Conservation (phyloP, 2,888 invertebrate genomes). For the Andrena camellia region DNA sequence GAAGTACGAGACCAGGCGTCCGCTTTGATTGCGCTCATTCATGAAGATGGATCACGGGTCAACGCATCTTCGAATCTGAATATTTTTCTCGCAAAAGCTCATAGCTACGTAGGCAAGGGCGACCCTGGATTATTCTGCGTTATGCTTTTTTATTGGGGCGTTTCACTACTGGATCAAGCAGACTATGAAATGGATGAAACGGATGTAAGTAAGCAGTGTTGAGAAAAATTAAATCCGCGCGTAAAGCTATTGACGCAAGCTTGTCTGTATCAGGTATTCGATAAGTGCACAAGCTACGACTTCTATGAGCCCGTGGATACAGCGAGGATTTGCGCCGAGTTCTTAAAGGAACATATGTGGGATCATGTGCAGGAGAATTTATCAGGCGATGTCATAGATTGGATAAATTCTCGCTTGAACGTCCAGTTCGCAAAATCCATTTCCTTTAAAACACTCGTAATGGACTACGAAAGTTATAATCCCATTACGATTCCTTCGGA, state of each 20-base stretch:
- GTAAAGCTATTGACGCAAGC: background rate
- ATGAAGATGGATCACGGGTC: background rate
- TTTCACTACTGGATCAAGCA: constrained; percentile 72
- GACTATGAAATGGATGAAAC: constrained; percentile 82
- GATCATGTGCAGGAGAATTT: constrained; percentile 59
- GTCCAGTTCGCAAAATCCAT: constrained; percentile 52
- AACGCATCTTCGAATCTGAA: constrained; percentile 42
- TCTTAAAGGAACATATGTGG: constrained; percentile 40
- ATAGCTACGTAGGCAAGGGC: constrained; percentile 35
- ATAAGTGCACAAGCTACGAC: constrained; percentile 80
- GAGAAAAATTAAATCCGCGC: background rate
- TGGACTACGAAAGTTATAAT: constrained; percentile 63
- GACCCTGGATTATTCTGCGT: constrained; percentile 67
- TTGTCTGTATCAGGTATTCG: constrained; percentile 76
- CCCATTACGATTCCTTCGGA: constrained; percentile 44
- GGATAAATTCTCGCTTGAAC: constrained; percentile 70
- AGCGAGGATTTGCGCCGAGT: constrained; percentile 53
- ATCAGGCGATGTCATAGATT: constrained; percentile 60
- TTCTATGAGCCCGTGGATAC: constrained; percentile 78
- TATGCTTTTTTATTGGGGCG: constrained; percentile 81
- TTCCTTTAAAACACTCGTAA: constrained; percentile 67
- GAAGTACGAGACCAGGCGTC: constrained; percentile 74
- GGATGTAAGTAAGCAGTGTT: constrained; percentile 75
- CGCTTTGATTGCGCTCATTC: constrained; percentile 67
- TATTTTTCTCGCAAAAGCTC: constrained; percentile 77